Percentiles rank a stretch among this genome's conserved stretches.
Conservation (phyloP, 2,113 vertebrate genomes). For the Caracal caracal region DNA sequence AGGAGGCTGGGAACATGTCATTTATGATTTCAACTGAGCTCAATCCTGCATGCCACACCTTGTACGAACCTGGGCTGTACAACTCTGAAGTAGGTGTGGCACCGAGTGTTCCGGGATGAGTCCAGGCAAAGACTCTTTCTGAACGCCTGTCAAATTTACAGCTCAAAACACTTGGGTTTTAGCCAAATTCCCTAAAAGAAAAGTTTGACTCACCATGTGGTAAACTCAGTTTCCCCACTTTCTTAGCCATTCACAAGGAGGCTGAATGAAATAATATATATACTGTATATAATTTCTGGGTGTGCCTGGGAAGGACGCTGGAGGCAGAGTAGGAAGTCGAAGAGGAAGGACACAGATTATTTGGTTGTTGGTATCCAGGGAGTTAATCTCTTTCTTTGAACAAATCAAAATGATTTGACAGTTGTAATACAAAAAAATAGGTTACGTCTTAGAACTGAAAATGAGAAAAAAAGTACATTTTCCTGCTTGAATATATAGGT, state of each 20-base stretch:
- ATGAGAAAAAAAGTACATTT: background rate
- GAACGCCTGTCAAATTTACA: background rate
- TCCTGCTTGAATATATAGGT: background rate
- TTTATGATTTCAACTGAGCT: background rate
- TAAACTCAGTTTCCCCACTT: background rate
- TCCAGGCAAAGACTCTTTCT: constrained; percentile 1
- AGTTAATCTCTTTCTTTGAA: constrained; percentile 57
- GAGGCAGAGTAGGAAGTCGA: background rate
- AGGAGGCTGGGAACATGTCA: background rate
- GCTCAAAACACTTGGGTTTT: background rate
- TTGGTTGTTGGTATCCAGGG: constrained; percentile 37
- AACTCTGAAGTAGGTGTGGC: background rate
- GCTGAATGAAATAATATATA: background rate
- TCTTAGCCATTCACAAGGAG: background rate
- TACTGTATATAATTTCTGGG: background rate
- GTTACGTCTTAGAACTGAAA: background rate
- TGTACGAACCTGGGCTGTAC: background rate
- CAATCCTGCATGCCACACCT: background rate
- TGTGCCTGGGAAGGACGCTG: background rate
- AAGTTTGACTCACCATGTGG: background rate
- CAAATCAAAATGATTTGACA: constrained; percentile 55
- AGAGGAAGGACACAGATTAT: background rate
- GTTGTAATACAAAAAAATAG: background rate
- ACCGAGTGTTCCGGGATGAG: background rate
- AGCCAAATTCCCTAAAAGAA: background rate